Percentiles rank a stretch among this genome's conserved stretches.
Evolutionary conservation across 2,888 invertebrate genomes (phyloP).

Genomic region (Homarus gammarus): DNA sequence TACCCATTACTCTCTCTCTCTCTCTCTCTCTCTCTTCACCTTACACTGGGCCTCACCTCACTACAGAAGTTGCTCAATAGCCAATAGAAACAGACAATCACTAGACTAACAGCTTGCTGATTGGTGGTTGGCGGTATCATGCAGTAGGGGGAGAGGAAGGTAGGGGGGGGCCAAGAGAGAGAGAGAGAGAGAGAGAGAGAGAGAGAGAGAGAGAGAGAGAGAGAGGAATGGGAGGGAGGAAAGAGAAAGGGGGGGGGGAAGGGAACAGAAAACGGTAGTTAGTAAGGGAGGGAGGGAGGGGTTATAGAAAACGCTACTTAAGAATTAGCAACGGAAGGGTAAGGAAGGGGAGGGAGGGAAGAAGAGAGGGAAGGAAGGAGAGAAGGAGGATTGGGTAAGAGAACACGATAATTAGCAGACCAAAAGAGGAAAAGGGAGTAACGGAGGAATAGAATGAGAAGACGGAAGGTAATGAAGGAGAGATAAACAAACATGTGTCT

Average conservation of each 20-base stretch:
- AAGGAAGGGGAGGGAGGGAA: background rate
- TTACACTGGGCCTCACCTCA: background rate
- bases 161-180: background rate
- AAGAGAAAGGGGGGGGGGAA: too few species aligned
- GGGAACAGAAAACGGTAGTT: background rate
- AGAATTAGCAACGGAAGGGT: too few species aligned
- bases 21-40: background rate
- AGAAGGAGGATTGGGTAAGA: too few species aligned
- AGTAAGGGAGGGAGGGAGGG: background rate
- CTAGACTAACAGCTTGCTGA: background rate
- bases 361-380: too few species aligned
- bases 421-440: too few species aligned
- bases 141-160: constrained; percentile 7
- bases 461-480: background rate
- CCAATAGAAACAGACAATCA: background rate
- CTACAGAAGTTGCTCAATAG: background rate
- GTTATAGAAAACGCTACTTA: too few species aligned
- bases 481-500: background rate
- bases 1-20: background rate
- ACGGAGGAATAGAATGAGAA: too few species aligned
- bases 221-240: too few species aligned
- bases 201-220: constrained; percentile 10
- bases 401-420: too few species aligned
- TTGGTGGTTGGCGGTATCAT: background rate
- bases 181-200: background rate